A percentile compares a stretch with the other conserved stretches of the same genome.
Evolutionary conservation across 92 coral and sea anemone genomes (phyloP).

Genomic region (Actinostola sp.): DNA sequence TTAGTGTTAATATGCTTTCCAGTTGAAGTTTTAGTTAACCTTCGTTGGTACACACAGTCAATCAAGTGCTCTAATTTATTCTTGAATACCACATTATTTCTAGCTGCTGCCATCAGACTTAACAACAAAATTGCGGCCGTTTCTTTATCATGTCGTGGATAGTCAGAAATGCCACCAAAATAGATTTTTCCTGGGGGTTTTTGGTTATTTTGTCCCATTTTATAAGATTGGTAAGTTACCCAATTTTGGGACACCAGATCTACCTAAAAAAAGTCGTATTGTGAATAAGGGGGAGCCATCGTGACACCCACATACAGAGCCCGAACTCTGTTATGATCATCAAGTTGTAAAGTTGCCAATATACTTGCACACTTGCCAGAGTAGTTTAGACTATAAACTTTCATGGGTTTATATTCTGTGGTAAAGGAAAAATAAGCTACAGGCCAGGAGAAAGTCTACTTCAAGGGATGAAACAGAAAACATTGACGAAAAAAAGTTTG

Average conservation of each 20-base stretch:
- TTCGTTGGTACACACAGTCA: slow-evolving; percentile 14
- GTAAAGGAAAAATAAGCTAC: slow-evolving; percentile 46
- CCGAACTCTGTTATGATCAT: slow-evolving; percentile 9
- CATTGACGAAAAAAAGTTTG: slow-evolving; percentile 45
- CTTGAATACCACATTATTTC: background rate
- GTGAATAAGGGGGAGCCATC: slow-evolving; percentile 46
- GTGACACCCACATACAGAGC: slow-evolving; percentile 42
- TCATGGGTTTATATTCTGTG: slow-evolving; percentile 19
- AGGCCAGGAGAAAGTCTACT: slow-evolving; percentile 53
- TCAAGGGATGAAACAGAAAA: slow-evolving; percentile 48
- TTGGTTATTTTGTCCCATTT: slow-evolving; percentile 20
- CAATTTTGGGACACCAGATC: slow-evolving; percentile 29
- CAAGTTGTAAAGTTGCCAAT: background rate
- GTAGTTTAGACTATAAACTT: background rate
- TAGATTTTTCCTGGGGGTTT: too few relatives aligned
- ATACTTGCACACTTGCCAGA: slow-evolving; percentile 22
- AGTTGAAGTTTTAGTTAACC: slow-evolving; percentile 23
- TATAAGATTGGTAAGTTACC: slow-evolving; percentile 32
- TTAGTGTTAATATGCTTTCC: slow-evolving; percentile 25
- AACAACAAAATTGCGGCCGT: slow-evolving; percentile 46
- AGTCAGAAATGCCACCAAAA: slow-evolving; percentile 45
- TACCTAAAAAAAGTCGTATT: slow-evolving; percentile 40
- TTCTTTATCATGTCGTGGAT: slow-evolving; percentile 48
- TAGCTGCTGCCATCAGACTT: slow-evolving; percentile 20
- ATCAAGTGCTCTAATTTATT: slow-evolving; percentile 24